Evolutionary conservation across 2,113 vertebrate species (phyloP), one percentile per base, ranked within the genome.

Genomic region (Sceloporus tristichus): DNA sequence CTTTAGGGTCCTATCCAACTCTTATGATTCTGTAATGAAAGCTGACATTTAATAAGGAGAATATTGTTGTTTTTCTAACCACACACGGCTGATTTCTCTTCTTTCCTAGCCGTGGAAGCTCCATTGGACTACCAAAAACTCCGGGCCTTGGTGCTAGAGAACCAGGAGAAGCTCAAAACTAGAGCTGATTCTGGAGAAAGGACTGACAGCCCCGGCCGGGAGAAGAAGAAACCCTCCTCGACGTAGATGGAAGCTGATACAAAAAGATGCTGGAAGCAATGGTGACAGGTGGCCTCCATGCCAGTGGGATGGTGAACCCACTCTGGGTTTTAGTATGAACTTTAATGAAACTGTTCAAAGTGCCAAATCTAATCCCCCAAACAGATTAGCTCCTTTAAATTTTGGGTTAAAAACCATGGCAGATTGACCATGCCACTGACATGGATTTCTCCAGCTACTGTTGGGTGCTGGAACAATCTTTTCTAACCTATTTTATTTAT

Each of bases 111-210:
- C 96, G 97, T 1, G 0, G 96, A 95, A 0, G 89, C 71, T 0
- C 96, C 95, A 0, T 85, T 97, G 91, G 91, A 88, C 73, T 83
- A 91, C 0, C 1, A 0, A 2, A 80, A n/a, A 65, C 91, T 97
- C 4, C 54, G 59, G 2, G 85, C 89, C 82, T 23, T 96, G 77
- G 0, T 96, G 3, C 10, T 93, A 1, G 87, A 18, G 66, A 79
- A 2, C 4, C 5, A 0, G 0, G 0, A 90, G 83, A 59, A 88
- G 82, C 0, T 86, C 76, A 62, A 89, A 85, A 29, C 82, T 84
- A 40, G 0, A 85, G 23, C 14, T 79, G 86, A 0, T 0, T 3
- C 84, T 0, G 0, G 3, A 0, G 0, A 53, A 21, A 0, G 73
- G 29, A 0, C 19, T 1, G 71, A 73, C 0, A 34, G 48, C 9